Conservation (phyloP, 2,113 vertebrate species). For the Hemibagrus wyckioides region DNA sequence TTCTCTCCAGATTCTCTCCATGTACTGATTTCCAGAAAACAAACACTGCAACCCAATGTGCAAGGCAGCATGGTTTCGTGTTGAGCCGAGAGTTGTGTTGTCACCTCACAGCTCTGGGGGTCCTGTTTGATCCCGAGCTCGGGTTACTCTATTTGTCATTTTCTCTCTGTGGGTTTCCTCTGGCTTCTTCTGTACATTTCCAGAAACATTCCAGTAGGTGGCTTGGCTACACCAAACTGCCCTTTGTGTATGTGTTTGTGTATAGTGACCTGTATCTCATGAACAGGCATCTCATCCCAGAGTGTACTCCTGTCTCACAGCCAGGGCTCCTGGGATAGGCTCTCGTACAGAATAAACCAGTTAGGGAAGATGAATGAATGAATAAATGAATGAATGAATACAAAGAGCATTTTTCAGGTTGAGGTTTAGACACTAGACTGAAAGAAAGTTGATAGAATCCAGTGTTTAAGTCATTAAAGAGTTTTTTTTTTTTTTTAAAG, state of each 20-base stretch:
- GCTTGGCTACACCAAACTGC: background rate
- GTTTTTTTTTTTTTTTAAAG: background rate
- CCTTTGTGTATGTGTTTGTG: background rate
- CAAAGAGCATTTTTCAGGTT: background rate
- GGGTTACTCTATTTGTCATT: constrained; percentile 9
- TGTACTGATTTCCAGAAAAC: background rate
- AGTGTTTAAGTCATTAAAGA: background rate
- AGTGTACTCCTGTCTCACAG: background rate
- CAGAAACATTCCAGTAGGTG: background rate
- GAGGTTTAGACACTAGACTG: background rate
- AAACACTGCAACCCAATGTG: background rate
- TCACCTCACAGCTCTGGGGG: background rate
- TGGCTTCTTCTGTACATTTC: background rate
- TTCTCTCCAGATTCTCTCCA: background rate
- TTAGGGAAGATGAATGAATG: background rate
- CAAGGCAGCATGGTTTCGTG: background rate
- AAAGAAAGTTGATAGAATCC: background rate
- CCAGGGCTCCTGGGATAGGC: background rate
- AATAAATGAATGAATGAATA: background rate
- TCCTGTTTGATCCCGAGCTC: background rate
- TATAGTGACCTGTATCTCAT: background rate
- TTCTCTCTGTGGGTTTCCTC: constrained; percentile 1
- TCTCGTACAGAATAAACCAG: background rate
- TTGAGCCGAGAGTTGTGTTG: background rate
- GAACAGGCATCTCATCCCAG: background rate